Evolutionary conservation across 2,113 vertebrate genomes (phyloP), one percentile per base, ranked within the genome.

Genomic region (Carettochelys insculpta): DNA sequence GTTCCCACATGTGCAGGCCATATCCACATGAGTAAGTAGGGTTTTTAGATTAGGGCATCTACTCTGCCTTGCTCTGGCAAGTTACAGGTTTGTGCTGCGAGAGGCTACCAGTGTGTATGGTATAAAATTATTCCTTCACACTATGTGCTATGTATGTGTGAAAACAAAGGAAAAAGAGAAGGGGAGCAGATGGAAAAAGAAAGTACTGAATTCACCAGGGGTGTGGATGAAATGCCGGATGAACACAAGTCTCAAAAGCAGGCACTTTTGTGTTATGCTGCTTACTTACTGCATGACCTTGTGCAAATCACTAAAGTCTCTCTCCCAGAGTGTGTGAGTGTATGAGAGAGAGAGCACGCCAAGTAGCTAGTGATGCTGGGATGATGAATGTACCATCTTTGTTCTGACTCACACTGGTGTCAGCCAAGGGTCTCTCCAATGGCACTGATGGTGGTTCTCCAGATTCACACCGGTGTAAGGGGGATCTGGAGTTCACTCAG

Each of bases 101-200:
- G 29, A 58, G 11, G 29, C 56, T 58, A 58, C 29, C 27, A 58
- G 6, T 11, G 11, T 58, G 29, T 25, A 56, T 25, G 10, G 11
- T 56, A 25, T 56, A 56, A 56, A 56, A 56, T 56, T 29, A 20
- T 4, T 31, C 1, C 78, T 79, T 43, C 3, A 11, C 11, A 45
- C 11, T n/a, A 17, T 2, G 43, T 45, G 6, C 20, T 38, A 34
- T 41, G 77, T 1, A 50, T 31, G n/a, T 27, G 24, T 78, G 65
- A 78, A 68, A 68, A n/a, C 14, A 24, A 52, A 54, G 85, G 56
- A 1, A 61, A 27, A 0, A 0, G 41, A 5, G 19, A 0, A 0
- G 27, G 2, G 11, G 73, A 22, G 53, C 22, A 77, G 80, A 50
- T 81, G 88, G 58, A 73, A 48, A 50, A 73, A 58, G 53, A 54